Percentiles rank a stretch among this genome's conserved stretches.
Conservation (phyloP, 2,113 vertebrate species). For the Tupaia chinensis region DNA sequence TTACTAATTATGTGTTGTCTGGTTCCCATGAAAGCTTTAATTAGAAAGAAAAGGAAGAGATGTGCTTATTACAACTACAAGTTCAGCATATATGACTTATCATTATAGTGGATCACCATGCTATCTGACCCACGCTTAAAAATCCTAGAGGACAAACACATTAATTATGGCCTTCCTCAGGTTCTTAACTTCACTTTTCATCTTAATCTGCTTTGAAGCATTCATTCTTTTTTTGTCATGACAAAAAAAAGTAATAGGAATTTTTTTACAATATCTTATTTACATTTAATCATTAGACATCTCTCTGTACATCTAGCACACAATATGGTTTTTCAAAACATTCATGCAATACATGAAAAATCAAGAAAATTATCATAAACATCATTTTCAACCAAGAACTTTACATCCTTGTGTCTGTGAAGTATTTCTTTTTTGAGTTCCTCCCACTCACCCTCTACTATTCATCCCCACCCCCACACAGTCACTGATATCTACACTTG, state of each 20-base stretch:
- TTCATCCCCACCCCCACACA: too few relatives aligned
- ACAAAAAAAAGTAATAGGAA: not conserved
- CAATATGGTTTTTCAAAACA: too few relatives aligned
- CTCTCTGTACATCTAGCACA: too few relatives aligned
- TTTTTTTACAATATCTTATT: too few relatives aligned
- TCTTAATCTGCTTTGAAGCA: not conserved
- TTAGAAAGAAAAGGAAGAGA: slow-evolving; percentile 56
- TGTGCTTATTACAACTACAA: not conserved
- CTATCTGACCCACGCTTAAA: not conserved
- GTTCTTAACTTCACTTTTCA: not conserved
- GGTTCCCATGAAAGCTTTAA: slow-evolving; percentile 61
- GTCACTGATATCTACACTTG: too few relatives aligned
- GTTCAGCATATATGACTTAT: slow-evolving; percentile 1
- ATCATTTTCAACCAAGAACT: too few relatives aligned
- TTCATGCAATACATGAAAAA: too few relatives aligned
- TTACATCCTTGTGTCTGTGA: too few relatives aligned
- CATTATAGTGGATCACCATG: not conserved
- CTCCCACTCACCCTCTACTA: too few relatives aligned
- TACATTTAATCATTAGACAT: too few relatives aligned
- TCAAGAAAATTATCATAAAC: too few relatives aligned
- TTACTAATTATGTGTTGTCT: slow-evolving; percentile 66
- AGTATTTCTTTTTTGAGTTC: too few relatives aligned
- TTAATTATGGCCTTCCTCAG: not conserved
- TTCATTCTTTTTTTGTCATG: not conserved
- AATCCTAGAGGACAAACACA: not conserved